Evolutionary conservation across 1,140 invertebrate species (phyloP).

Genomic region (Trichoplusia ni): DNA sequence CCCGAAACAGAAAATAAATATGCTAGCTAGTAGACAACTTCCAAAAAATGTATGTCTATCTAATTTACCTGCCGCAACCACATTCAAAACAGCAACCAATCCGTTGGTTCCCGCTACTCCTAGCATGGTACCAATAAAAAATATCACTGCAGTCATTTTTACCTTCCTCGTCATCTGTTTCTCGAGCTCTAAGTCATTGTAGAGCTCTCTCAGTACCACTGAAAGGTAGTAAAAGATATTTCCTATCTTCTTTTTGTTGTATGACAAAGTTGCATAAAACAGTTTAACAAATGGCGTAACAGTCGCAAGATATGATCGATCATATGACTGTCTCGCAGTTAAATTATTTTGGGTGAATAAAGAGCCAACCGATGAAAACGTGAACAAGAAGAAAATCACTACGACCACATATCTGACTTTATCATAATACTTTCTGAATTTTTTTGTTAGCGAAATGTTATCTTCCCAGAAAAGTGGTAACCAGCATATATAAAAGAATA

Average conservation of each 20-base stretch:
- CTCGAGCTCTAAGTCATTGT: slow-evolving; percentile 34
- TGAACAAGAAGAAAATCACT: too few species aligned
- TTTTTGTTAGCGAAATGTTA: too few species aligned
- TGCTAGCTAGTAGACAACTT: too few species aligned
- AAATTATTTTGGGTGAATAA: slow-evolving; percentile 36
- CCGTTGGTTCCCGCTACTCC: slow-evolving; percentile 10
- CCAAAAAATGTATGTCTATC: too few species aligned
- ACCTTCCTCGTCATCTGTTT: slow-evolving; percentile 25
- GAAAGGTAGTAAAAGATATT: slow-evolving; percentile 16
- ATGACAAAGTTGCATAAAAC: not conserved
- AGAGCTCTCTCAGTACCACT: slow-evolving; percentile 17
- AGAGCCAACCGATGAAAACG: too few species aligned
- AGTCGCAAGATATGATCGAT: slow-evolving; percentile 8
- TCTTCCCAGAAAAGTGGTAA: too few species aligned
- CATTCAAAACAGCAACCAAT: not conserved
- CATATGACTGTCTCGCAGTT: slow-evolving; percentile 17
- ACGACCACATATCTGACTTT: too few species aligned
- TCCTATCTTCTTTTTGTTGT: not conserved
- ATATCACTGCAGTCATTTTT: not conserved
- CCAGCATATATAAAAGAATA: too few species aligned
- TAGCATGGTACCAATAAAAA: not conserved
- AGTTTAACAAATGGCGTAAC: not conserved
- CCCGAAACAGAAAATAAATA: too few species aligned
- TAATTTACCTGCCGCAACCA: slow-evolving; percentile 13
- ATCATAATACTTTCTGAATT: too few species aligned